Conservation (phyloP, 1,140 invertebrate species). For the Lordiphosa clarofinis region DNA sequence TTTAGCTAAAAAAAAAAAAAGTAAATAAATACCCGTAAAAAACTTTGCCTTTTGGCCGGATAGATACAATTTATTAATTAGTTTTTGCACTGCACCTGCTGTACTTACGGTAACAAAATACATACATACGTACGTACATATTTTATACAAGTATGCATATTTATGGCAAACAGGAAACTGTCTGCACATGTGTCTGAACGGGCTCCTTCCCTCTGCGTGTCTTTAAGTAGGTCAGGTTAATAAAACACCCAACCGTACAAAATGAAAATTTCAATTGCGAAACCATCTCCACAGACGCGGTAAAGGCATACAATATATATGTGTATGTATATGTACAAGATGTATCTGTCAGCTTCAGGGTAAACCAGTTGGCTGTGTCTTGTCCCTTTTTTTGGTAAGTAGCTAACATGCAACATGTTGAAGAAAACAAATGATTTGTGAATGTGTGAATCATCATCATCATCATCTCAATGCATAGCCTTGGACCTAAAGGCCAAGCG, state of each 20-base stretch:
- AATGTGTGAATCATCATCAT: too few relatives aligned
- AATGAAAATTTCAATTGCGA: slow-evolving; percentile 6
- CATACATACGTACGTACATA: not conserved
- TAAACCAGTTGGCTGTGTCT: too few relatives aligned
- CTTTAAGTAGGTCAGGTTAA: slow-evolving; percentile 17
- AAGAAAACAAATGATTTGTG: too few relatives aligned
- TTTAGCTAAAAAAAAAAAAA: slow-evolving; percentile 39
- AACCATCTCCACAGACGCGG: not conserved
- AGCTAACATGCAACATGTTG: too few relatives aligned
- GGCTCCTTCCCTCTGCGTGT: too few relatives aligned
- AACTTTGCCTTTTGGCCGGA: slow-evolving; percentile 2
- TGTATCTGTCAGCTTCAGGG: too few relatives aligned
- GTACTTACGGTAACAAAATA: slow-evolving; percentile 1
- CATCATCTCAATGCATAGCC: too few relatives aligned
- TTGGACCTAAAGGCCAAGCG: too few relatives aligned
- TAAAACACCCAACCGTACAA: slow-evolving; percentile 6
- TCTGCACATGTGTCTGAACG: not conserved
- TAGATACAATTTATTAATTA: slow-evolving; percentile 12
- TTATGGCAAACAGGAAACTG: slow-evolving; percentile 10
- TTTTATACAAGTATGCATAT: too few relatives aligned
- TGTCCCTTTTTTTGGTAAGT: too few relatives aligned
- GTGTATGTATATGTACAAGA: not conserved
- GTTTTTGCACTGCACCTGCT: slow-evolving; percentile 20
- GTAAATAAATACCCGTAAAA: not conserved
- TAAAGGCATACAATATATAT: not conserved